Evolutionary conservation across 2,113 vertebrate species (phyloP).

Genomic region (Cyanoliseus patagonus): DNA sequence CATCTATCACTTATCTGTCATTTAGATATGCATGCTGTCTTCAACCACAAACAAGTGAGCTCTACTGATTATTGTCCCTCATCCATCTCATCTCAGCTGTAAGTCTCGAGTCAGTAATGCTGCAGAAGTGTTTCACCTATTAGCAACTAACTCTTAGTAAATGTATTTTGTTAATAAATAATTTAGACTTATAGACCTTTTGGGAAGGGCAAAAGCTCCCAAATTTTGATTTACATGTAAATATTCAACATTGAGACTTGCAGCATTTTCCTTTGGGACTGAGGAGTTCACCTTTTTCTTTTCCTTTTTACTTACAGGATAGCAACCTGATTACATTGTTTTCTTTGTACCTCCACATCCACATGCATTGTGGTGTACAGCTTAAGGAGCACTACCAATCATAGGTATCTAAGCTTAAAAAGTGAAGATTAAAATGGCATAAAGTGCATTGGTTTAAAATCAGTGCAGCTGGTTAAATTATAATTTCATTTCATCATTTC

Average conservation of each 20-base stretch:
- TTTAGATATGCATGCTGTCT: neutral
- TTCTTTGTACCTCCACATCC: neutral
- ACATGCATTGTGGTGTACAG: neutral
- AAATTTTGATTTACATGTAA: neutral
- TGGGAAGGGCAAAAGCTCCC: neutral
- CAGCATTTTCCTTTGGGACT: neutral
- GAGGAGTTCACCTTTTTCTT: neutral
- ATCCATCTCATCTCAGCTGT: neutral
- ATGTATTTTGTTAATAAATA: neutral
- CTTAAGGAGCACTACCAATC: neutral
- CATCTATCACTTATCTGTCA: neutral
- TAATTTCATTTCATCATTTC: neutral
- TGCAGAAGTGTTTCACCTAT: neutral
- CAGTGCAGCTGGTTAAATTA: neutral
- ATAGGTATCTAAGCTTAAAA: neutral
- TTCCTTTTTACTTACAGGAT: accelerated
- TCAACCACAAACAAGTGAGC: neutral
- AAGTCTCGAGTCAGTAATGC: neutral
- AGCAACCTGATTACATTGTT: neutral
- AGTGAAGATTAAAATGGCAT: neutral
- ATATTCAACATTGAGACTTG: neutral
- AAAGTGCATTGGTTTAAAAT: neutral
- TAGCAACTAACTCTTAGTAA: neutral
- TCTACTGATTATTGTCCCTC: neutral
- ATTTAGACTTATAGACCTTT: neutral